Conservation (phyloP, 2,797 vertebrate genomes). For the Siniperca undulata region DNA sequence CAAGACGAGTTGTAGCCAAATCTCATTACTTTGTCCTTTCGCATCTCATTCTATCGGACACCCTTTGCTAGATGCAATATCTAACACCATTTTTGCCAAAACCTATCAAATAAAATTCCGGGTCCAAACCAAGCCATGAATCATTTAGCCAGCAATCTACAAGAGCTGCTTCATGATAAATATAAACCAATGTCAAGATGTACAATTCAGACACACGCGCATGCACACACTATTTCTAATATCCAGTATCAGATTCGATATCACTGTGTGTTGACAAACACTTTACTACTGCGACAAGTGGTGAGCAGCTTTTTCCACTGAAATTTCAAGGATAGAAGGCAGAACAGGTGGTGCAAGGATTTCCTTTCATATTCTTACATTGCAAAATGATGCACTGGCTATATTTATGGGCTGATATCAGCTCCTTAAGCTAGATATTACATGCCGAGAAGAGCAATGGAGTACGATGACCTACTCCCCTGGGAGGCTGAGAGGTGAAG, state of each 20-base stretch:
- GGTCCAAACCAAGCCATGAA: conserved; percentile 37
- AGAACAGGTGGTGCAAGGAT: conserved; percentile 80
- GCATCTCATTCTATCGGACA: conserved; percentile 19
- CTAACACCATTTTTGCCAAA: conserved; percentile 32
- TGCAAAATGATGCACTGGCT: conserved; percentile 83
- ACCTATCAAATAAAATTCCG: conserved; percentile 43
- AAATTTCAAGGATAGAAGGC: conserved; percentile 70
- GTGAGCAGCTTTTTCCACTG: conserved; percentile 73
- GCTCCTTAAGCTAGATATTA: conserved; percentile 78
- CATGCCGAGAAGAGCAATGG: conserved; percentile 73
- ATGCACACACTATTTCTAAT: conserved; percentile 56
- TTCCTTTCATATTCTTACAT: conserved; percentile 84
- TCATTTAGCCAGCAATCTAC: conserved; percentile 30
- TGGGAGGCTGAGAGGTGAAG: conserved; percentile 43
- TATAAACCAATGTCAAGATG: conserved; percentile 56
- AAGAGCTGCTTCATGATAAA: conserved; percentile 40
- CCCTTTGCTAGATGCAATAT: conserved; percentile 36
- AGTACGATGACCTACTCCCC: conserved; percentile 70
- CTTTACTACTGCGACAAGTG: conserved; percentile 67
- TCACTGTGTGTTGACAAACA: conserved; percentile 84
- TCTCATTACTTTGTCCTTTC: conserved; percentile 26
- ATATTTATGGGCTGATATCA: conserved; percentile 87
- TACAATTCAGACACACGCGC: conserved; percentile 36
- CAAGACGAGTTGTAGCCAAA: conserved; percentile 10
- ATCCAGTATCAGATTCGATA: conserved; percentile 67